Conservation (phyloP, 92 coral and sea anemone genomes). For the Nematostella vectensis region DNA sequence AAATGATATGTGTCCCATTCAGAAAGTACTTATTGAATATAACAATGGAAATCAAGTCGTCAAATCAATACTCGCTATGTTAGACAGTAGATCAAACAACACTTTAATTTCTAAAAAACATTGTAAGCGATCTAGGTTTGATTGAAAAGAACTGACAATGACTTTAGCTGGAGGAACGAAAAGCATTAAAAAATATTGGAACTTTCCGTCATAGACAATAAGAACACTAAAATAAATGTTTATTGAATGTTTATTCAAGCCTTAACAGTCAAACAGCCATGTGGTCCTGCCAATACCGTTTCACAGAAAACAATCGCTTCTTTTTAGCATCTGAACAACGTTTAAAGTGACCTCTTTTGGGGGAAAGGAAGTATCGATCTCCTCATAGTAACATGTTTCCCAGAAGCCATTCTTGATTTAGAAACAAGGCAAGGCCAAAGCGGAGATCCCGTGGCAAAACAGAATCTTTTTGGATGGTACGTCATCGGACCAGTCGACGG, state of each 20-base stretch:
- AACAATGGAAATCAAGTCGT: conserved; percentile 24
- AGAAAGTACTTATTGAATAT: conserved; percentile 33
- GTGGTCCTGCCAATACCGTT: conserved; percentile 43
- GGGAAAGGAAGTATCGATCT: conserved; percentile 51
- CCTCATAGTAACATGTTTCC: conserved; percentile 44
- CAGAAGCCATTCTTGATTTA: conserved; percentile 38
- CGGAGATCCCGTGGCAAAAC: conserved; percentile 45
- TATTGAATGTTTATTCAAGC: no score
- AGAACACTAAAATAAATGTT: conserved; percentile 27
- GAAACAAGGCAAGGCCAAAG: conserved; percentile 19
- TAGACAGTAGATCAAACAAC: conserved; percentile 33
- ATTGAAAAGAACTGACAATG: conserved; percentile 46
- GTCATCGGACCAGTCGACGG: conserved; percentile 32
- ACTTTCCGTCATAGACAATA: conserved; percentile 27
- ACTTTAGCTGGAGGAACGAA: conserved; percentile 50
- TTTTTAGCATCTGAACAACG: conserved; percentile 22
- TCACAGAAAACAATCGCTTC: conserved; percentile 19
- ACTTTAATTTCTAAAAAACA: conserved; percentile 17
- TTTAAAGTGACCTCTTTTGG: conserved; percentile 23
- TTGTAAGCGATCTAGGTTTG: conserved; percentile 20
- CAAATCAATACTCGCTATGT: conserved; percentile 51
- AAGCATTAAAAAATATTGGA: conserved; percentile 39
- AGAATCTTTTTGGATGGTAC: conserved; percentile 54
- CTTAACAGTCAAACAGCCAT: conserved; percentile 48
- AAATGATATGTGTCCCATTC: conserved; percentile 46